phyloP scores from a whole-genome alignment of 2,113 vertebrate genomes.

The Axis porcinus region DNA sequence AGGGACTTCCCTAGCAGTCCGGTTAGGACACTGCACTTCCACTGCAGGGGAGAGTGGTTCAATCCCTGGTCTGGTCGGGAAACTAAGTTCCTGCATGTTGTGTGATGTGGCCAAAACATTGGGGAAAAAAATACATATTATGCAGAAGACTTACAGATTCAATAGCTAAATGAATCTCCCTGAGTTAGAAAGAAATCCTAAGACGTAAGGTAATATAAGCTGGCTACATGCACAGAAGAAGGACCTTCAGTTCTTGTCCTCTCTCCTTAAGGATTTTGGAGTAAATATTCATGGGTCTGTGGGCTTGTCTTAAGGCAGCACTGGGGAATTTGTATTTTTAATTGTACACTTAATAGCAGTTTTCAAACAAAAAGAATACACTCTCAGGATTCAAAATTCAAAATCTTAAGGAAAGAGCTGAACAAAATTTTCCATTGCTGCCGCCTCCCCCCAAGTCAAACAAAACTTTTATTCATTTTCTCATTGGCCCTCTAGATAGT shows the following conservation, averaged over 20 bases:
- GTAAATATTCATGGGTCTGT: accelerated
- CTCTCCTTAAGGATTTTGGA: not conserved
- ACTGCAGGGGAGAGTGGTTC: not conserved
- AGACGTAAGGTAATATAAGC: not conserved
- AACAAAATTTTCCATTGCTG: not conserved
- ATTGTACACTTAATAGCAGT: no score
- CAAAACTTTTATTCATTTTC: not conserved
- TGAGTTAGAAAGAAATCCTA: not conserved
- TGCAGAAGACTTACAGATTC: accelerated
- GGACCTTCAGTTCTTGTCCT: not conserved
- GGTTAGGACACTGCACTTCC: not conserved
- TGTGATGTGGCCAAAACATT: not conserved
- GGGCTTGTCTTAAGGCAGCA: not conserved
- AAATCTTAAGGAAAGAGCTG: not conserved
- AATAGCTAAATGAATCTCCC: not conserved
- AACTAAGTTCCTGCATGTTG: not conserved
- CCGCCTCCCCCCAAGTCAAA: not conserved
- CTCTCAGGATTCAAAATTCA: not conserved
- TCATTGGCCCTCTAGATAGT: accelerated
- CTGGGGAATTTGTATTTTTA: not conserved
- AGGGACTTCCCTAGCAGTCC: not conserved
- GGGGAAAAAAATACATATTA: not conserved
- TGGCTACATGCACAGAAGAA: not conserved
- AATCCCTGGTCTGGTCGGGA: not conserved
- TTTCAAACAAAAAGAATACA: not conserved